phyloP scores from a whole-genome alignment of 2,113 vertebrate genomes.

The Strigops habroptila region DNA sequence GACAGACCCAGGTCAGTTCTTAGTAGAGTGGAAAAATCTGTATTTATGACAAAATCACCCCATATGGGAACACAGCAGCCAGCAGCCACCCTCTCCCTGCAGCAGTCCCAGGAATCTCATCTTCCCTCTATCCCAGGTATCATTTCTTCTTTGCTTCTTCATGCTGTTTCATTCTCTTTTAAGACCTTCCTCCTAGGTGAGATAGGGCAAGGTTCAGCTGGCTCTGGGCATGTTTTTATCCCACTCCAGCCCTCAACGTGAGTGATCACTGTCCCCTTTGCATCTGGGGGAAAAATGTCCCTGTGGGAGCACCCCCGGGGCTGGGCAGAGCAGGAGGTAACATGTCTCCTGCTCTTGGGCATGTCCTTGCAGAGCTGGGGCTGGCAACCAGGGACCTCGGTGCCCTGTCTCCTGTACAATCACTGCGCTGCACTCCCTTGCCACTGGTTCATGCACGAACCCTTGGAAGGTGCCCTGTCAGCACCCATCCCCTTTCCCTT shows the following conservation, averaged over 20 bases:
- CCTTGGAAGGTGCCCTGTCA: neutral
- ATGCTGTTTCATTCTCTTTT: neutral
- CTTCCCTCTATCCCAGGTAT: neutral
- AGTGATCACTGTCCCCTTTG: neutral
- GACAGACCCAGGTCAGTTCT: slow-evolving; percentile 56
- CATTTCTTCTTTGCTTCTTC: neutral
- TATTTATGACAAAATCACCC: slow-evolving; percentile 10
- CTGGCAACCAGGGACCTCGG: neutral
- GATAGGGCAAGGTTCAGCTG: neutral
- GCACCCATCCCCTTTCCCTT: neutral
- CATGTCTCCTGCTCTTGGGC: neutral
- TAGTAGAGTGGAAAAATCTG: slow-evolving; percentile 23
- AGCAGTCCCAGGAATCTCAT: neutral
- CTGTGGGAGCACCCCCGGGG: neutral
- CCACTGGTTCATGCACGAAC: neutral
- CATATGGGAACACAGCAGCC: neutral
- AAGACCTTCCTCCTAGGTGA: neutral
- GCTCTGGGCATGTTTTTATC: neutral
- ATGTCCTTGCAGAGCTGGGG: neutral
- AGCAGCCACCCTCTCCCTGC: neutral
- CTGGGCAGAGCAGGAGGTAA: neutral
- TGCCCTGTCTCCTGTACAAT: neutral
- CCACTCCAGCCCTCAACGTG: neutral
- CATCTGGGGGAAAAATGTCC: neutral
- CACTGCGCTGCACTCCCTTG: neutral